phyloP scores from a whole-genome alignment of 1,140 invertebrate species.

The Anastrepha obliqua region DNA sequence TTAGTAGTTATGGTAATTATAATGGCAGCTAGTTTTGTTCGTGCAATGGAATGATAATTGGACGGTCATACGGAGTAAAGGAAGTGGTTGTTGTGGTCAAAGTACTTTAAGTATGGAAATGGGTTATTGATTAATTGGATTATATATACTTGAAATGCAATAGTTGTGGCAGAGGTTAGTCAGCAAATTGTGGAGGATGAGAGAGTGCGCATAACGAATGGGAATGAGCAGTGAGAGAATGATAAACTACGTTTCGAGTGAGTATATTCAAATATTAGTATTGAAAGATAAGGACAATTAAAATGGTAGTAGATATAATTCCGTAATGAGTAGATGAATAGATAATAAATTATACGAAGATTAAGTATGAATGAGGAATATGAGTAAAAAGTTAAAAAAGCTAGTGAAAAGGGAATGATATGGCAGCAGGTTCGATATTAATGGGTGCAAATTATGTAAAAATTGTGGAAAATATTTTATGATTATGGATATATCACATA shows the following conservation, averaged over 20 bases:
- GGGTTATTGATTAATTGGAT: neutral
- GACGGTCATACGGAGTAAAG: neutral
- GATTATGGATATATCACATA: too few species aligned
- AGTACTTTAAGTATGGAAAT: neutral
- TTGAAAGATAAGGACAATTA: too few species aligned
- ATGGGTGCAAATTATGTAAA: too few species aligned
- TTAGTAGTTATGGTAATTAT: constrained; percentile 22
- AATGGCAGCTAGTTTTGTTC: neutral
- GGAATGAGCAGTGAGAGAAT: neutral
- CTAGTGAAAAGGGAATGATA: neutral
- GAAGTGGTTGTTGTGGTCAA: constrained; percentile 10
- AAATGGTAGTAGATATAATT: too few species aligned
- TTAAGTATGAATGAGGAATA: neutral
- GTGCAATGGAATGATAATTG: constrained; percentile 19
- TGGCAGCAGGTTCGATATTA: too few species aligned
- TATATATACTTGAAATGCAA: neutral
- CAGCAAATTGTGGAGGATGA: neutral
- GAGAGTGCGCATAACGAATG: neutral
- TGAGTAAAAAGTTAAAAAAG: neutral
- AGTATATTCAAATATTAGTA: neutral
- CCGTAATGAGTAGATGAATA: neutral
- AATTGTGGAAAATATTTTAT: too few species aligned
- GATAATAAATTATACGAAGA: neutral
- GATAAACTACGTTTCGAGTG: neutral
- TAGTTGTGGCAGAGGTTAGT: constrained; percentile 31